phyloP scores from a whole-genome alignment of 2,113 vertebrate genomes.

The Tragelaphus scriptus region DNA sequence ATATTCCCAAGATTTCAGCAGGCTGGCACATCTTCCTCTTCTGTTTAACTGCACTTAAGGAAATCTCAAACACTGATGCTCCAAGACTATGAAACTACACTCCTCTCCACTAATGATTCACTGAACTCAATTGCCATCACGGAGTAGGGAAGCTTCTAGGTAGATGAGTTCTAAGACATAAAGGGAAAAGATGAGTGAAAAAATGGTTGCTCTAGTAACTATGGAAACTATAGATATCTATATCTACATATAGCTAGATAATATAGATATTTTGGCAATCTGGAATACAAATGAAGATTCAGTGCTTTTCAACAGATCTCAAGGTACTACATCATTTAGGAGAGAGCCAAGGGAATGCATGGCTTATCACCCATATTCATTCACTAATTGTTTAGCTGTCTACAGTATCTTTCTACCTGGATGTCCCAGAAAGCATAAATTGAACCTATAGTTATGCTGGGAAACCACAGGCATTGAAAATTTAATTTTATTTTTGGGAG shows the following conservation, averaged over 20 bases:
- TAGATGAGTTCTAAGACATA: neutral
- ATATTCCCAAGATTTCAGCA: neutral
- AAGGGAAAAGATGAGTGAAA: neutral
- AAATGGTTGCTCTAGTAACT: neutral
- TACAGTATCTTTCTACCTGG: neutral
- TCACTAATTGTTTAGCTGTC: neutral
- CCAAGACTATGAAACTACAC: neutral
- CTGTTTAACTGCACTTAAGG: neutral
- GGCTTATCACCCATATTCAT: neutral
- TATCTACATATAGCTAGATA: neutral
- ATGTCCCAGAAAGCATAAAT: neutral
- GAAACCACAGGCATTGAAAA: neutral
- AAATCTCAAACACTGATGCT: neutral
- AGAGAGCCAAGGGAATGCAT: neutral
- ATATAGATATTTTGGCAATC: neutral
- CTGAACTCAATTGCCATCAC: neutral
- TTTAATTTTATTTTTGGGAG: neutral
- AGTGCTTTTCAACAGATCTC: neutral
- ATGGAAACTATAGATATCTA: neutral
- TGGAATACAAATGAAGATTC: neutral
- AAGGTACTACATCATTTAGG: neutral
- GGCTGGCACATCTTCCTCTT: neutral
- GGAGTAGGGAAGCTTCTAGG: neutral
- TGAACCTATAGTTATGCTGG: neutral
- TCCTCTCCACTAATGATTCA: neutral